A percentile compares a stretch with the other conserved stretches of the same genome.
Evolutionary conservation across 2,113 vertebrate genomes (phyloP).

Genomic region (Galbula dea): DNA sequence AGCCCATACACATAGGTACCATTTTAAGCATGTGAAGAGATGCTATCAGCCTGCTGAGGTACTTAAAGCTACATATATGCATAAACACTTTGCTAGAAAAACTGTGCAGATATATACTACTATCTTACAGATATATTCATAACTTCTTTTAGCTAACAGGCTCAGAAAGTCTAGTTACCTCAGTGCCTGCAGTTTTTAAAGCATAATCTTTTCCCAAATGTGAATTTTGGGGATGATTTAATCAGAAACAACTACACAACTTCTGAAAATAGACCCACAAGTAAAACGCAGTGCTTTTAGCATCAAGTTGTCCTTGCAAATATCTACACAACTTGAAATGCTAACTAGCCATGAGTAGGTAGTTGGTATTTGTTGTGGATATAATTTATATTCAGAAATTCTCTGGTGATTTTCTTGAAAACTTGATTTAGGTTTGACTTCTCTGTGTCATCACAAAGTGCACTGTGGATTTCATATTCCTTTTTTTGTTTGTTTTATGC

Average conservation of each 20-base stretch:
- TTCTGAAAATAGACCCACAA: background rate
- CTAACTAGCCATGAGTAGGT: background rate
- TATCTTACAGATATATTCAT: background rate
- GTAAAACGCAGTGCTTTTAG: background rate
- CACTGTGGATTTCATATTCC: background rate
- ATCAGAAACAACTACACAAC: background rate
- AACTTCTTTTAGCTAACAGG: background rate
- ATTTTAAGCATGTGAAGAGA: background rate
- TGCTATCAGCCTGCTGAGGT: background rate
- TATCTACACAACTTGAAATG: background rate
- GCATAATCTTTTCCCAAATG: background rate
- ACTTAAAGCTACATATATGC: background rate
- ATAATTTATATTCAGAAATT: background rate
- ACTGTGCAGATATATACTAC: background rate
- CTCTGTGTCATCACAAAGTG: background rate
- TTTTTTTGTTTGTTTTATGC: background rate
- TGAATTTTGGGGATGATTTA: background rate
- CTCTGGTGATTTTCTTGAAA: background rate
- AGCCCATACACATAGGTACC: background rate
- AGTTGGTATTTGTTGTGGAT: background rate
- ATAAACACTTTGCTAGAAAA: background rate
- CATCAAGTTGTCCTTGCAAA: background rate
- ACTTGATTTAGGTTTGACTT: background rate
- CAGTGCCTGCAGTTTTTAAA: background rate
- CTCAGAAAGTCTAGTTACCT: background rate